Evolutionary conservation across 2,797 vertebrate species (phyloP), one percentile per base, ranked within the genome.

Genomic region (Enteromius afrohamiltoni): DNA sequence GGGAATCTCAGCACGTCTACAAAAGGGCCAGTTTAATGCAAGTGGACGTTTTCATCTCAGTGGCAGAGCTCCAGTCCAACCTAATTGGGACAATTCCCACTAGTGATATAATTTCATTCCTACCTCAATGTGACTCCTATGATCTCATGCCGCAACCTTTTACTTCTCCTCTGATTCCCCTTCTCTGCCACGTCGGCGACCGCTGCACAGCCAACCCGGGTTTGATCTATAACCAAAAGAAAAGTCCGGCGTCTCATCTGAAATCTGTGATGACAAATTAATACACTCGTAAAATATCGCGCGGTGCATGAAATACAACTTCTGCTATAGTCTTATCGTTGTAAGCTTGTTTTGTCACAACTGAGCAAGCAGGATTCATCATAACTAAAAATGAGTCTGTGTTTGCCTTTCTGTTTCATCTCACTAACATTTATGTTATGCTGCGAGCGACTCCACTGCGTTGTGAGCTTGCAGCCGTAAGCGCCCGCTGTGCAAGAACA

Each of bases 1-100:
- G 68, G 23, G 34, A 82, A 69, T 80, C 53, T 67, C 58, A 6
- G 34, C 23, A 21, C 29, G 19, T 83, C 79, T 79, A 69, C 40
- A 79, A 82, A 82, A 80, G 76, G 51, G 67, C 53, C 31, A 19
- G 53, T 87, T 83, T 87, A 87, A 90, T 87, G 79, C 55, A 55
- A 88, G 85, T 85, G 77, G 87, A 89, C 82, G 16, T 85, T 85
- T 85, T 87, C 86, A 87, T 87, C 84, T 88, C 85, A 55, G 74
- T 83, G 80, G 86, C 80, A 70, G 81, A 67, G 74, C 89, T 76
- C 83, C 80, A 86, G 86, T 91, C 89, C 86, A 86, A 87, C 85
- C 58, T 90, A 90, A 89, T 87, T 89, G 89, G 89, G 84, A 90
- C 89, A 89, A 84, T 89, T 89, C 90, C 89, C 89, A 88, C 85